Base-by-base conservation (phyloP, 1,140 invertebrate species). In the Drosophila triauraria region DNA sequence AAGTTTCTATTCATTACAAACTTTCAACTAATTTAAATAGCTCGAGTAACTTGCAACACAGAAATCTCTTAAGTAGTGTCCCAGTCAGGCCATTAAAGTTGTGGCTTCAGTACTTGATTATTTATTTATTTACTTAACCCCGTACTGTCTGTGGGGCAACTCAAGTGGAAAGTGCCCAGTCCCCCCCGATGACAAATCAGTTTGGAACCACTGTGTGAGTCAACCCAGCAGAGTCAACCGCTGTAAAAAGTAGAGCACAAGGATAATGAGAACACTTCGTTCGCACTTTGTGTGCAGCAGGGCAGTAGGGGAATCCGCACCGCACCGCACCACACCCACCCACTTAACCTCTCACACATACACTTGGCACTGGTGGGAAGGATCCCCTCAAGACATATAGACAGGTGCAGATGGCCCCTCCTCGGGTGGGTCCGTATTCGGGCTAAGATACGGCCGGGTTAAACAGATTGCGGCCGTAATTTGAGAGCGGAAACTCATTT, bases 381-480 rank as follows among this genome's bases (percentile, higher is more conserved):
- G 43, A 54, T 30, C 63, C 23, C 50, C 67, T 32, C 58, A 68
- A 79, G 58, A 72, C 68, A 67, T 83, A 83, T 82, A 75, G 83
- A 86, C 80, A 88, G 84, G 58, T 51, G 54, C 59, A 69, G 61
- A 58, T 65, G 60, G 65, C 46, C 57, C 58, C 44, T 25, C 25
- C 42, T 53, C 30, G 32, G 60, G 53, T 50, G 65, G 51, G 47
- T 50, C 25, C 17, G 60, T 56, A 40, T 44, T 48, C 74, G 68
- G 76, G 65, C 65, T 59, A 70, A 68, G 67, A 56, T 65, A 56
- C 32, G 67, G 46, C 59, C 61, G 75, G 78, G 82, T 72, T 90
- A 88, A 90, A 85, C 85, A 90, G 86, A 88, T 88, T 90, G 86
- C 85, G 85, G 85, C 85, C 85, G 81, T 90, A 90, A 90, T 90